Evolutionary conservation across 2,113 vertebrate genomes (phyloP).

Genomic region (Tichodroma muraria): DNA sequence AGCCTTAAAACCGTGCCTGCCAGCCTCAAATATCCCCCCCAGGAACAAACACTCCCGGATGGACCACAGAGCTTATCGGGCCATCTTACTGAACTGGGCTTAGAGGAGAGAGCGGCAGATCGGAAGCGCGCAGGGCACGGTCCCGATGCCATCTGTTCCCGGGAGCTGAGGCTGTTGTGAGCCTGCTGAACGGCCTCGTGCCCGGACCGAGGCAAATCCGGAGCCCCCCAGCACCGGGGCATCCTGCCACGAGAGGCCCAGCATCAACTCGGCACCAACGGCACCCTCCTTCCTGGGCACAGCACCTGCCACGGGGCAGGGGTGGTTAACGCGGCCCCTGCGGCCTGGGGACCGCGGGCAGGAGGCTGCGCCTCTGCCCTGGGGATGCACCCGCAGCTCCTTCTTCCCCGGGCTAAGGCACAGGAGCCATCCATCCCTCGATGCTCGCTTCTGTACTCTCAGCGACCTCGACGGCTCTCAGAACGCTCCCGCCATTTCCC

Average conservation of each 20-base stretch:
- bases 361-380: neutral
- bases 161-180: neutral
- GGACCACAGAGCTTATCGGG: neutral
- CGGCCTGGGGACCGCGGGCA: rapidly evolving
- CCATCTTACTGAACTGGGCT: neutral
- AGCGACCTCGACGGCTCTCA: neutral
- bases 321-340: neutral
- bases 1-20: neutral
- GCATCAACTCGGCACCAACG: rapidly evolving
- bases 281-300: too few relatives aligned
- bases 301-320: neutral
- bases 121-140: neutral
- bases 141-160: neutral
- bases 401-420: rapidly evolving
- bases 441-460: rapidly evolving
- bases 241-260: neutral
- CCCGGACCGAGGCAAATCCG: rapidly evolving
- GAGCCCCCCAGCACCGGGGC: too few relatives aligned
- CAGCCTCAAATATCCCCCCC: neutral
- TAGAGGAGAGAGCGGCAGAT: neutral
- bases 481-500: neutral
- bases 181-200: neutral
- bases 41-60: rapidly evolving
- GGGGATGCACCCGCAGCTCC: too few relatives aligned
- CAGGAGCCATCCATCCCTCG: neutral